Evolutionary conservation across 1,140 invertebrate genomes (phyloP), one percentile per base, ranked within the genome.

Genomic region (Macrostomum lignano): DNA sequence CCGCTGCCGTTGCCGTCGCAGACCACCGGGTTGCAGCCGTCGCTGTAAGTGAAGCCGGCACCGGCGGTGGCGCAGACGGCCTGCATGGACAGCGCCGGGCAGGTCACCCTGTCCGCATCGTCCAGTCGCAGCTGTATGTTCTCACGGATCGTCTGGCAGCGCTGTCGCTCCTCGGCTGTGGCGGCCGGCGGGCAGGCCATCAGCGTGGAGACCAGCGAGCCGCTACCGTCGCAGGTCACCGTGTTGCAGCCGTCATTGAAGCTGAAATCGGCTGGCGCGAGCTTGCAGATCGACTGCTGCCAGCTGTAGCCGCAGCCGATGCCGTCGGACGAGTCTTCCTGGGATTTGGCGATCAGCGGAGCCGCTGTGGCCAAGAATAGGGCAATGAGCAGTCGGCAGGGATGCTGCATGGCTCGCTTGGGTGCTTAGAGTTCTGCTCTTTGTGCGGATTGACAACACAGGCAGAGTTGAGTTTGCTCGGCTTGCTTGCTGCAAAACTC

Each of bases 301-400:
- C 40, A 50, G 19, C 48, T 33, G n/a, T 47, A 34, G 3, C 50
- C 31, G 32, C 49, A 48, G 15, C 32, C 39, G 13, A 41, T 44
- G 2, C 36, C 23, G 7, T 37, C 25, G 32, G 48, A 52, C n/a
- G n/a, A n/a, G n/a, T n/a, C n/a, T n/a, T n/a, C n/a, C n/a, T n/a
- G n/a, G n/a, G n/a, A n/a, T n/a, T n/a, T n/a, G n/a, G n/a, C n/a
- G n/a, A n/a, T n/a, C n/a, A n/a, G n/a, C n/a, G n/a, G n/a, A n/a
- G n/a, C n/a, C n/a, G n/a, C n/a, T n/a, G n/a, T n/a, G n/a, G n/a
- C n/a, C n/a, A n/a, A n/a, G n/a, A n/a, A n/a, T n/a, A n/a, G n/a
- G n/a, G n/a, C n/a, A n/a, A n/a, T n/a, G n/a, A n/a, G n/a, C n/a
- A n/a, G n/a, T n/a, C n/a, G n/a, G n/a, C n/a, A n/a, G n/a, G n/a